Conservation (phyloP, 2,113 vertebrate genomes). For the Elephantulus edwardii region DNA sequence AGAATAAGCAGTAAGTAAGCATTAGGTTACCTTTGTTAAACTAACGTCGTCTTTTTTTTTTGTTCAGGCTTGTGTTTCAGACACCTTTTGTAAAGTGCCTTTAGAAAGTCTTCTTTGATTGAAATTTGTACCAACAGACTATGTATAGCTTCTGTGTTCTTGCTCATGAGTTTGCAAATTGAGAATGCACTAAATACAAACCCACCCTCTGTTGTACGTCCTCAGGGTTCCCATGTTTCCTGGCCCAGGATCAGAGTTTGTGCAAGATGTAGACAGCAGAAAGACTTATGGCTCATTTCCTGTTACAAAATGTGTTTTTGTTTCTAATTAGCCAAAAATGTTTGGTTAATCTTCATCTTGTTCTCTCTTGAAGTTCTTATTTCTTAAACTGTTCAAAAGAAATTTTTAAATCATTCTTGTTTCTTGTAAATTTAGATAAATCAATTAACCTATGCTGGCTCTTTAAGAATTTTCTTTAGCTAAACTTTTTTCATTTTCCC, state of each 20-base stretch:
- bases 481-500: constrained; percentile 15
- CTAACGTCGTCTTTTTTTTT: constrained; percentile 50
- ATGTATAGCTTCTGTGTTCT: not conserved
- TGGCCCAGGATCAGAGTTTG: not conserved
- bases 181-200: not conserved
- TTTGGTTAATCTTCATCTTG: constrained; percentile 24
- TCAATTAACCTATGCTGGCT: not conserved
- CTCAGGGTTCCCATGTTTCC: not conserved
- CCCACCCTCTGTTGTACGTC: constrained; percentile 3
- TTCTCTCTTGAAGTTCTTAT: constrained; percentile 11
- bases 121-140: constrained; percentile 25
- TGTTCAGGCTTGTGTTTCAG: constrained; percentile 64
- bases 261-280: not conserved
- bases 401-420: not conserved
- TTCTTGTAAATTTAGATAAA: not conserved
- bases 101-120: constrained; percentile 29
- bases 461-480: constrained; percentile 21
- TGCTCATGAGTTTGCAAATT: not conserved
- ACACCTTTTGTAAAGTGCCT: constrained; percentile 58
- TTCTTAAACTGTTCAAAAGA: not conserved
- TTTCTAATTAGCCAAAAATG: constrained; percentile 11
- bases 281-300: not conserved
- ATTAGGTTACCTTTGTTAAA: constrained; percentile 66
- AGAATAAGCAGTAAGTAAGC: not conserved
- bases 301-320: not conserved